Evolutionary conservation across 2,797 vertebrate species (phyloP), one percentile per base, ranked within the genome.

Genomic region (Denticeps clupeoides): DNA sequence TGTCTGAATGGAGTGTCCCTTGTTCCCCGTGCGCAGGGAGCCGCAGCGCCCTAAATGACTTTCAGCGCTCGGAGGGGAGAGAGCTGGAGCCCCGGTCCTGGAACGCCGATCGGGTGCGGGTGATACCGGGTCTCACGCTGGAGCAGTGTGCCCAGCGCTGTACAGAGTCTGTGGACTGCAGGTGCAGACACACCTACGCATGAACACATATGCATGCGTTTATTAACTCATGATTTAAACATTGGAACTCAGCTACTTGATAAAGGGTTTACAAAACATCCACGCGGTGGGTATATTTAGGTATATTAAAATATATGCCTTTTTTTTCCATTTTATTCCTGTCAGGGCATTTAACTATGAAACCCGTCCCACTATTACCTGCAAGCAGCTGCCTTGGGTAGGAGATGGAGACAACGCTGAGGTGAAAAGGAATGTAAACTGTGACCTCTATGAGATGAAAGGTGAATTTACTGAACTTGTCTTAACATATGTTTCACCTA

Each of bases 371-470:
- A 64, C 68, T 12, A 61, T 75, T 2, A 67, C 71, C 41, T 98
- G 94, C 67, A 92, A 93, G 46, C 82, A 94, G 46, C 78, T 97
- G 55, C 81, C 82, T 2, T 88, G 89, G 89, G 93, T 91, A 47
- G 83, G 85, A 7, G 69, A 89, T 24, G 88, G 86, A 0, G 73
- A 63, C 33, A 74, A 50, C 1, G 74, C 83, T 1, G 75, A 74
- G 43, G 76, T 96, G 56, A 84, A 88, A 72, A 89, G 82, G 47
- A 97, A 95, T 1, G 82, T 87, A 7, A 86, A 75, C 79, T 91
- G 87, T 13, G 89, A 97, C 62, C 83, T 97, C 27, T 98, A 92
- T 49, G 90, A 98, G 71, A 98, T 95, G 69, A 98, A 98, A 80
- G 88, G 93, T 90, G 62, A 69, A 78, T 40, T 3, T 3, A 15